A percentile compares a stretch with the other conserved stretches of the same genome.
These are phyloP conservation scores for Trematomus bernacchii DNA, from an alignment of 2,797 vertebrate genomes.

Conservation along the genomic window DNA sequence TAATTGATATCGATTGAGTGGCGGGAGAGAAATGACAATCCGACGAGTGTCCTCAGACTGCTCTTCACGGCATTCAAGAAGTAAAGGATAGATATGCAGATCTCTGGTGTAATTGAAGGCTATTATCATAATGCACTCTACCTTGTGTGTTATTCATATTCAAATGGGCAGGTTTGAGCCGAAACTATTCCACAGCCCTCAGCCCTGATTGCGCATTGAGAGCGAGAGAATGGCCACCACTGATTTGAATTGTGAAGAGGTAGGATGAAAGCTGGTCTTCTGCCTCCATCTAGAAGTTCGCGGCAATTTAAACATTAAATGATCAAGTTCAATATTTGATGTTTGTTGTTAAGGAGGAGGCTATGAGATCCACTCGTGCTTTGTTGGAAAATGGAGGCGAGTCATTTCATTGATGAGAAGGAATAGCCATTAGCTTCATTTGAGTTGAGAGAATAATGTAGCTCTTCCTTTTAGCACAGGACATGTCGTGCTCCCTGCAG, in stretches of 20 bases:
- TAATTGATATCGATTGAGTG: conserved; percentile 76
- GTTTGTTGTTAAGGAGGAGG: conserved; percentile 72
- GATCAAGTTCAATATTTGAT: conserved; percentile 79
- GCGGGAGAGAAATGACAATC: conserved; percentile 41
- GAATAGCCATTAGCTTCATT: conserved; percentile 63
- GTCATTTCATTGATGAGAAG: conserved; percentile 57
- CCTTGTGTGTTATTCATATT: conserved; percentile 83
- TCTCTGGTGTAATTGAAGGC: conserved; percentile 81
- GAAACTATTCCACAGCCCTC: conserved; percentile 77
- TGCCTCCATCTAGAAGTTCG: conserved; percentile 60
- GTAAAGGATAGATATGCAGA: conserved; percentile 75
- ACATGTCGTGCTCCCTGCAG: conserved; percentile 29
- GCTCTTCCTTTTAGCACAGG: conserved; percentile 36
- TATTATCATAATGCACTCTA: conserved; percentile 84
- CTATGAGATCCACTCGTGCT: conserved; percentile 72
- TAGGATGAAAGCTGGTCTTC: conserved; percentile 66
- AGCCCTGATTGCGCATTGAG: conserved; percentile 81
- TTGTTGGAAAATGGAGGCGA: conserved; percentile 67
- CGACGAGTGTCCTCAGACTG: conserved; percentile 58
- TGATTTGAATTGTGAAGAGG: conserved; percentile 82
- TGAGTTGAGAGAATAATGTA: conserved; percentile 59
- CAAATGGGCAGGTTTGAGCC: conserved; percentile 80
- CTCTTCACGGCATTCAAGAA: conserved; percentile 63
- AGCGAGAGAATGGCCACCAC: conserved; percentile 70
- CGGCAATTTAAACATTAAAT: conserved; percentile 76